These are phyloP conservation scores for Notospermus geniculatus DNA, from an alignment of 1,140 invertebrate species.

Conservation along the genomic window DNA sequence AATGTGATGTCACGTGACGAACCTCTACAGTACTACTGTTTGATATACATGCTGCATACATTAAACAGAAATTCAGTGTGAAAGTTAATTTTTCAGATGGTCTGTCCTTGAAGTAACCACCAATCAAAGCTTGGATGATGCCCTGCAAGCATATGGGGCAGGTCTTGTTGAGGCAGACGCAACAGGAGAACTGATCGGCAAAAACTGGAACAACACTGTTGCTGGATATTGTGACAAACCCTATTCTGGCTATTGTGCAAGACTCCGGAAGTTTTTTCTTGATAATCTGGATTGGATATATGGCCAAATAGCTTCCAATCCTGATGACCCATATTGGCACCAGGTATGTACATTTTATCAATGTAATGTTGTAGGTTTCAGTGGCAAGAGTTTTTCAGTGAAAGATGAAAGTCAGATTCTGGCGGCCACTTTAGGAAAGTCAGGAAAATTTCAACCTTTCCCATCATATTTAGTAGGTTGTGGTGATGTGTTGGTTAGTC, in stretches of 20 bases:
- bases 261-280: slow-evolving; percentile 66
- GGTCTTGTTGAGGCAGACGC: slow-evolving; percentile 76
- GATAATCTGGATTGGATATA: slow-evolving; percentile 59
- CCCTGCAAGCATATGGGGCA: slow-evolving; percentile 82
- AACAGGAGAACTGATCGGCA: slow-evolving; percentile 68
- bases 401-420: not conserved
- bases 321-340: slow-evolving; percentile 73
- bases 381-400: not conserved
- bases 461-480: not conserved
- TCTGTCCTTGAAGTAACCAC: slow-evolving; percentile 47
- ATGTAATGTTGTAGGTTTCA: not conserved
- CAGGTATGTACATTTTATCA: slow-evolving; percentile 60
- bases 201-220: slow-evolving; percentile 78
- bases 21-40: too few species aligned
- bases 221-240: slow-evolving; percentile 62
- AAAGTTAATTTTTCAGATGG: slow-evolving; percentile 47
- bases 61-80: too few species aligned
- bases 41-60: too few species aligned
- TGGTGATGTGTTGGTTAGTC: too few species aligned
- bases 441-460: not conserved
- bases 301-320: slow-evolving; percentile 58
- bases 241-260: slow-evolving; percentile 67
- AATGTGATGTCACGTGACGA: too few species aligned
- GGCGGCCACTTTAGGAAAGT: not conserved
- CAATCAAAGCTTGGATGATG: slow-evolving; percentile 40